Evolutionary conservation across 2,797 vertebrate genomes (phyloP).

Genomic region (Pipistrellus kuhlii): DNA sequence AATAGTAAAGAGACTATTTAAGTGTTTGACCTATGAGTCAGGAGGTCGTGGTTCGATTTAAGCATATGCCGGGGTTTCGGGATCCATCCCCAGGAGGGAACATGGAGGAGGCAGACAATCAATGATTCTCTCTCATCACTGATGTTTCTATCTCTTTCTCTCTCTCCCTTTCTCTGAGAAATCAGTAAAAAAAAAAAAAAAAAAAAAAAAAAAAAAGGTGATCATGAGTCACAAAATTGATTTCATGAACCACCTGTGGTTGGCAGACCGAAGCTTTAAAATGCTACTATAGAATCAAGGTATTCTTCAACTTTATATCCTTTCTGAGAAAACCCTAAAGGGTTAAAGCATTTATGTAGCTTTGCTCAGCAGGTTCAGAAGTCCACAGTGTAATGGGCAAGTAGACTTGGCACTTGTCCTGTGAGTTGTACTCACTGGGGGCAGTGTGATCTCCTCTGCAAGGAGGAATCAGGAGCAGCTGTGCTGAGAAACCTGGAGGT

Average conservation of each 20-base stretch:
- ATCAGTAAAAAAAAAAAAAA: neutral
- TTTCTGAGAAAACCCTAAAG: neutral
- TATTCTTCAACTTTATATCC: neutral
- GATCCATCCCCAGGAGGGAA: neutral
- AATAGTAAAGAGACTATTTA: neutral
- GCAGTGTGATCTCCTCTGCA: neutral
- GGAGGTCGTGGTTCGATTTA: too few relatives aligned
- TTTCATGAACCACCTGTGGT: neutral
- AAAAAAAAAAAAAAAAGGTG: neutral
- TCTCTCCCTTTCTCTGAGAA: too few relatives aligned
- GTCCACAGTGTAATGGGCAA: neutral
- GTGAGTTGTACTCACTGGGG: neutral
- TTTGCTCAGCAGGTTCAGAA: neutral
- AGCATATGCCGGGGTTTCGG: rapidly evolving
- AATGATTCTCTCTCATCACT: too few relatives aligned
- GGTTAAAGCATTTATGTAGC: neutral
- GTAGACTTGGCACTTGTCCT: neutral
- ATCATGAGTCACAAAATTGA: neutral
- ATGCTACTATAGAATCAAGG: neutral
- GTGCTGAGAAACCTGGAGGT: neutral
- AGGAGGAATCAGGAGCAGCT: neutral
- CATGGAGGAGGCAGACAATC: neutral
- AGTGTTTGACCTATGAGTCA: neutral
- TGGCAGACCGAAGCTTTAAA: neutral
- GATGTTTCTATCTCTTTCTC: too few relatives aligned